Evolutionary conservation across 2,888 invertebrate species (phyloP).

Genomic region (Alsophila aescularia): DNA sequence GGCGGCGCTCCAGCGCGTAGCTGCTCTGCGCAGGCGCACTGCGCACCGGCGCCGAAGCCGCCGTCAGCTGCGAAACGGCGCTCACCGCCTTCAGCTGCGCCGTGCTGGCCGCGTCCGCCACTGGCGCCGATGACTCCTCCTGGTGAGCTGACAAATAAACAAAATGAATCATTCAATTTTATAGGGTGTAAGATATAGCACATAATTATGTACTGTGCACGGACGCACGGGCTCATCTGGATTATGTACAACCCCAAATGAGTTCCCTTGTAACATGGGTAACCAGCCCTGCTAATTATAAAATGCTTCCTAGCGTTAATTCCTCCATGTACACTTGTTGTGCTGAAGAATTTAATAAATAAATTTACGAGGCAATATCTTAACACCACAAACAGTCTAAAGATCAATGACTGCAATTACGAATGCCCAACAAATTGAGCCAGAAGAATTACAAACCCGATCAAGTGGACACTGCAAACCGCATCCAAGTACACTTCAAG

Average conservation of each 20-base stretch:
- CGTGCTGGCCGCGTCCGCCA: constrained; percentile 54
- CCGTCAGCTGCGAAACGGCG: constrained; percentile 84
- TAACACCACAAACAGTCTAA: not conserved
- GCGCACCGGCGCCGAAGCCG: constrained; percentile 85
- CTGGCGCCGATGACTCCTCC: constrained; percentile 54
- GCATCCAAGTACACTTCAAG: constrained; percentile 28
- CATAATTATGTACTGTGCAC: too few relatives aligned
- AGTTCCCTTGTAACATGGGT: too few relatives aligned
- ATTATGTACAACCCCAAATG: too few relatives aligned
- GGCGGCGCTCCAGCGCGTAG: constrained; percentile 74
- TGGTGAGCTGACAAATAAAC: constrained; percentile 46
- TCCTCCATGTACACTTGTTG: too few relatives aligned
- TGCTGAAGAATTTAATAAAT: not conserved
- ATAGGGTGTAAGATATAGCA: too few relatives aligned
- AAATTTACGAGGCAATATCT: not conserved
- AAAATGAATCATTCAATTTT: too few relatives aligned
- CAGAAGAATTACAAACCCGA: constrained; percentile 15
- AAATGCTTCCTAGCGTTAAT: too few relatives aligned
- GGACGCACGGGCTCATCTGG: too few relatives aligned
- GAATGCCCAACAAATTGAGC: constrained; percentile 14
- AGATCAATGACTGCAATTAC: constrained; percentile 10
- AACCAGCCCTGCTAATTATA: too few relatives aligned
- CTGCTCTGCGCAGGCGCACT: constrained; percentile 86
- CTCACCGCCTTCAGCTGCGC: constrained; percentile 74
- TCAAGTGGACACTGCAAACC: constrained; percentile 12